Conservation (phyloP, 1,140 invertebrate genomes). For the Brachionus koreanus region DNA sequence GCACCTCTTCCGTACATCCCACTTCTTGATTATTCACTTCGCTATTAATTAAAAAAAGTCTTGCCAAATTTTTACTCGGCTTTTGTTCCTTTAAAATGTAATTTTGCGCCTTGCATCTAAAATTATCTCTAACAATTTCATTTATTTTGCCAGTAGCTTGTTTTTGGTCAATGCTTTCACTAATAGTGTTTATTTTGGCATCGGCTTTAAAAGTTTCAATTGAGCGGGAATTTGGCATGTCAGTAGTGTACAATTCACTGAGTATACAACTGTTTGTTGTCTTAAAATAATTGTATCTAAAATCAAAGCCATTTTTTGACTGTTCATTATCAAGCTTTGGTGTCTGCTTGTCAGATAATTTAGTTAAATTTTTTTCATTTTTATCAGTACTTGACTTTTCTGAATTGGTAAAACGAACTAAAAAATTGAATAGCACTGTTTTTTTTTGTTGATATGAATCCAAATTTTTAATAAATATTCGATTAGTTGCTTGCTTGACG, state of each 20-base stretch:
- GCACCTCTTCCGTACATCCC: not conserved
- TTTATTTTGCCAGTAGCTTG: not conserved
- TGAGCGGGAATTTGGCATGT: not conserved
- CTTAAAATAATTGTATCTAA: not conserved
- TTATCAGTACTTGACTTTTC: not conserved
- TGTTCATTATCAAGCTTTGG: not conserved
- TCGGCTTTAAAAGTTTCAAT: not conserved
- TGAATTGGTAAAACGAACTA: not conserved
- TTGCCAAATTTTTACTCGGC: not conserved
- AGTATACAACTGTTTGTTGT: not conserved
- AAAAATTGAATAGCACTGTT: not conserved
- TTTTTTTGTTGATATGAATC: slow-evolving; percentile 5
- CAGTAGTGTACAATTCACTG: not conserved
- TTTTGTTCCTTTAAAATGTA: not conserved
- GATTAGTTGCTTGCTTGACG: not conserved
- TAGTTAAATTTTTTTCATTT: not conserved
- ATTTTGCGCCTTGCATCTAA: not conserved
- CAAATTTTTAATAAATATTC: slow-evolving; percentile 36
- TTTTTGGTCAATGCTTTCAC: not conserved
- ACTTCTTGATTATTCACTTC: not conserved
- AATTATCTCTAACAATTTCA: not conserved
- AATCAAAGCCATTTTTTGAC: not conserved
- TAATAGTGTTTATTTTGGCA: not conserved
- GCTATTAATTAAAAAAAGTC: not conserved
- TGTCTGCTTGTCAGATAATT: not conserved